A percentile compares a stretch with the other conserved stretches of the same genome.
These are phyloP conservation scores for Cerceris ruficornis DNA, from an alignment of 2,888 invertebrate genomes.

Conservation along the genomic window DNA sequence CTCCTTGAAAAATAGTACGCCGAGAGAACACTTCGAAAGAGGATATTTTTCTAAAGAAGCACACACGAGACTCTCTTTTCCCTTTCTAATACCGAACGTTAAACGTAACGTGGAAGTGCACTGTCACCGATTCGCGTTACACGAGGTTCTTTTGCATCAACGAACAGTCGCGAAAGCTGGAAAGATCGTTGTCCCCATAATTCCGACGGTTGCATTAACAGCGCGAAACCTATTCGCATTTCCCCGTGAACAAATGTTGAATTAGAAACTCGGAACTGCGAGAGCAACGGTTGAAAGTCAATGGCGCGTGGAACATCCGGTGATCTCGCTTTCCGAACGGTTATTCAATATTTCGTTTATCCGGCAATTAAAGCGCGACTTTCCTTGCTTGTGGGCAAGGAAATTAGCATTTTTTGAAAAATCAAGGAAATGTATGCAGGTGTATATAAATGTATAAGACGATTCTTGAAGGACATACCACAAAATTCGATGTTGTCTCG, in stretches of 20 bases:
- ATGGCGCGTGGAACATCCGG: slow-evolving; percentile 52
- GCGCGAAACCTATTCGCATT: slow-evolving; percentile 47
- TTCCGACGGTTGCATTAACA: slow-evolving; percentile 35
- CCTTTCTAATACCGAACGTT: neutral
- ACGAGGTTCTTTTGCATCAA: slow-evolving; percentile 10
- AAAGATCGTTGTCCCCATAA: slow-evolving; percentile 47
- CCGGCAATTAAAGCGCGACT: slow-evolving; percentile 11
- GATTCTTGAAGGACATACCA: too few relatives aligned
- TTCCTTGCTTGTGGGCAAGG: slow-evolving; percentile 13
- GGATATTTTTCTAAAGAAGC: neutral
- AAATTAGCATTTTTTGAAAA: neutral
- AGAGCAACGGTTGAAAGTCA: slow-evolving; percentile 42
- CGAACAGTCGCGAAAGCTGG: slow-evolving; percentile 47
- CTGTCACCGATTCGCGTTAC: slow-evolving; percentile 1
- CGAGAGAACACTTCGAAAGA: too few relatives aligned
- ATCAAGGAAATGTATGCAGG: neutral
- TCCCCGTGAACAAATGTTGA: slow-evolving; percentile 23
- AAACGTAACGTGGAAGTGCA: neutral
- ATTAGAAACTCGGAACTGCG: slow-evolving; percentile 58
- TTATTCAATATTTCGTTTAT: slow-evolving; percentile 41
- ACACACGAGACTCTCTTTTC: neutral
- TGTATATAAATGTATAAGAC: too few relatives aligned
- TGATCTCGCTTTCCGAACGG: slow-evolving; percentile 30
- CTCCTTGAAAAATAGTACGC: neutral
- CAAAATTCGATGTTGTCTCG: too few relatives aligned